Evolutionary conservation across 2,797 vertebrate genomes (phyloP).

Genomic region (Dryobates pubescens): DNA sequence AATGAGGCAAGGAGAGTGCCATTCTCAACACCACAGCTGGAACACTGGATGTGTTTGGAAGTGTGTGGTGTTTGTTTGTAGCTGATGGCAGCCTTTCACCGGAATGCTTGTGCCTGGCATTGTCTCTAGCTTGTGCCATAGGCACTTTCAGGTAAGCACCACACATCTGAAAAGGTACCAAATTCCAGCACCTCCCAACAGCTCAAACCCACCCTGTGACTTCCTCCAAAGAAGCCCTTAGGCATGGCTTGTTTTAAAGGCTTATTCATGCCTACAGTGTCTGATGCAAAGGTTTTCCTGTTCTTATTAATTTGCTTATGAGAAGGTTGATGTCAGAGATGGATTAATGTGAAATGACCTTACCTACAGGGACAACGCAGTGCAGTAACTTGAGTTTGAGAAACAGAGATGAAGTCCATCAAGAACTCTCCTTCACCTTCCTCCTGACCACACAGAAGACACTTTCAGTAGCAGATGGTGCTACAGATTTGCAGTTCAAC

Average conservation of each 20-base stretch:
- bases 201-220: not conserved
- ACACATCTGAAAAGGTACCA: not conserved
- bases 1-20: not conserved
- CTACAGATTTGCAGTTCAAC: not conserved
- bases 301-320: not conserved
- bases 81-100: not conserved
- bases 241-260: not conserved
- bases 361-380: not conserved
- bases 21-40: not conserved
- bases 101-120: not conserved
- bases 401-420: not conserved
- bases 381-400: not conserved
- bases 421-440: not conserved
- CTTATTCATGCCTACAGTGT: not conserved
- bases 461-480: fast-evolving
- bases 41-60: not conserved
- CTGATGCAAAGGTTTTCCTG: not conserved
- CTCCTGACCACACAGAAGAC: not conserved
- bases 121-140: not conserved
- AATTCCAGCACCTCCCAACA: not conserved
- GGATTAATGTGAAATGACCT: not conserved
- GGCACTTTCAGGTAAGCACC: not conserved
- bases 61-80: not conserved
- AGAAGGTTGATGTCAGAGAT: not conserved
- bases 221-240: not conserved